Evolutionary conservation across 2,113 vertebrate species (phyloP).

Genomic region (Callithrix jacchus): DNA sequence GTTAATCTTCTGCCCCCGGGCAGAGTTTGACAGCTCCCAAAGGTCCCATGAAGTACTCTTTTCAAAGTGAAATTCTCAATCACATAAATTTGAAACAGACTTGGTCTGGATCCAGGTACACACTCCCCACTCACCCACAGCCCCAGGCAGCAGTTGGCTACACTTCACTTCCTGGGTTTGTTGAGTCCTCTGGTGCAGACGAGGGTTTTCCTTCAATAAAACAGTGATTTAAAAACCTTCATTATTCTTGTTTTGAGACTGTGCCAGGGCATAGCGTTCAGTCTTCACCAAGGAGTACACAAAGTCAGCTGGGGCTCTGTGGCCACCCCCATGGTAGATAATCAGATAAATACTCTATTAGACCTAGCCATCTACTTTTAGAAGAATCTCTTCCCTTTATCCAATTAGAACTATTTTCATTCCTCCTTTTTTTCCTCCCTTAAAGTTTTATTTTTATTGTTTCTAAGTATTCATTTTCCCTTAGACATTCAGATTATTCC

Average conservation of each 20-base stretch:
- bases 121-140: neutral
- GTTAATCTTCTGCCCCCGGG: conserved; percentile 73
- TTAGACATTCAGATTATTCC: neutral
- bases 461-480: neutral
- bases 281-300: conserved; percentile 7
- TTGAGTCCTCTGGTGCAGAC: conserved; percentile 55
- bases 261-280: conserved; percentile 43
- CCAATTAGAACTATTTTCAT: neutral
- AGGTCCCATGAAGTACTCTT: conserved; percentile 74
- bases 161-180: conserved; percentile 68
- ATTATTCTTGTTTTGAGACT: conserved; percentile 60
- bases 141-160: conserved; percentile 44
- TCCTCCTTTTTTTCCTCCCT: neutral
- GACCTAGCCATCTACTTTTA: neutral
- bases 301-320: neutral
- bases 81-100: conserved; percentile 76
- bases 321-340: neutral
- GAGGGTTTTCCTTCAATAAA: conserved; percentile 65
- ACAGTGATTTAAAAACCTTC: conserved; percentile 63
- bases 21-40: conserved; percentile 74
- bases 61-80: conserved; percentile 77
- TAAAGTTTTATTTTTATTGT: neutral
- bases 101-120: conserved; percentile 72
- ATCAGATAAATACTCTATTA: neutral
- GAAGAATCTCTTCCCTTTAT: neutral